Evolutionary conservation across 1,140 invertebrate species (phyloP), one percentile per base, ranked within the genome.

Genomic region (Sitobion miscanthi): DNA sequence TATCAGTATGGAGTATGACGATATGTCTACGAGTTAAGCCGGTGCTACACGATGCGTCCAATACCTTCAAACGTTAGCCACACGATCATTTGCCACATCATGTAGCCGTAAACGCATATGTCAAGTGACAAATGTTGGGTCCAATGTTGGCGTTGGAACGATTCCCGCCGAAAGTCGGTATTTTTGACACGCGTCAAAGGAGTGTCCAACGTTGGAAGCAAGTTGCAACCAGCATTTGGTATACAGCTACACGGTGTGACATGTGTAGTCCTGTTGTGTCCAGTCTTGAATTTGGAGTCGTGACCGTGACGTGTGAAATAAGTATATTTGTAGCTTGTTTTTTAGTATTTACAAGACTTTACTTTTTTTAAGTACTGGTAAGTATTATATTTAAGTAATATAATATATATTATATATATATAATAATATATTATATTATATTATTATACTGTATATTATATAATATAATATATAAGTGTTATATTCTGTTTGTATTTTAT

Each of bases 41-140:
- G 87, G 87, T 89, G 87, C 87, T 89, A 89, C 49, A 54, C 87
- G 87, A 89, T 89, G 87, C n/a, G 49, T 89, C 87, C 49, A 54
- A 89, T 54, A 17, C 87, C 87, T 52, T 89, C 87, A 89, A 89
- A 89, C 49, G 87, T 89, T 89, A 6, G 49, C 35, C 49, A 89
- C 49, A 35, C 49, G 49, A 54, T 89, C 0, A n/a, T 89, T 89
- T 35, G 49, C 14, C 87, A 89, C 87, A 89, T 89, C 49, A 49
- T 54, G 87, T 89, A 89, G 87, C 87, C 87, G 87, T 54, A 38
- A 21, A 14, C 0, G 9, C 23, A 89, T 54, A 35, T 49, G 30
- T 89, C n/a, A n/a, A 89, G 25, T n/a, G 87, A n/a, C 83, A 89
- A 35, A 52, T 89, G 87, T 89, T 89, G 87, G n/a, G 87, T 89